Evolutionary conservation across 1,140 invertebrate species (phyloP).

Genomic region (Ips typographus): DNA sequence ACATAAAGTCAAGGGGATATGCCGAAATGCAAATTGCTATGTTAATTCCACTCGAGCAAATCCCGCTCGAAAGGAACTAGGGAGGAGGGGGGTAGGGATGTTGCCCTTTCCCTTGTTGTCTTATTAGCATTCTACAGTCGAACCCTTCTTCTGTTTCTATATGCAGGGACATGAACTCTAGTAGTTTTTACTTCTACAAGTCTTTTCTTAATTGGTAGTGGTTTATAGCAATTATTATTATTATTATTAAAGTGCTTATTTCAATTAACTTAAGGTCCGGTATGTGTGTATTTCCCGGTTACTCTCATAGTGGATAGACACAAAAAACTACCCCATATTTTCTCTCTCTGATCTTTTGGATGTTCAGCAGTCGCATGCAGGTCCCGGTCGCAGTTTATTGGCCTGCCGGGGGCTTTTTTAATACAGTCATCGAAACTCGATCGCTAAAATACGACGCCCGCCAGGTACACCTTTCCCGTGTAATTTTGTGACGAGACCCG

Average conservation of each 20-base stretch:
- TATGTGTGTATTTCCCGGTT: too few species aligned
- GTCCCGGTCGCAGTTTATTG: neutral
- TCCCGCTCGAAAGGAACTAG: slow-evolving; percentile 23
- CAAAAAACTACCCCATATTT: too few species aligned
- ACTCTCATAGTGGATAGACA: too few species aligned
- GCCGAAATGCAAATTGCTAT: slow-evolving; percentile 33
- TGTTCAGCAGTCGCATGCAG: neutral
- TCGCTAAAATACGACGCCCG: slow-evolving; percentile 21
- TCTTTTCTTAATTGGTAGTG: too few species aligned
- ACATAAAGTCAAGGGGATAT: slow-evolving; percentile 32
- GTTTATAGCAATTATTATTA: too few species aligned
- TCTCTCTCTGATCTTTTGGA: too few species aligned
- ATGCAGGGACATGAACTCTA: slow-evolving; percentile 27
- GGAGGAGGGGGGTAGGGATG: neutral
- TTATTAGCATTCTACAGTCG: slow-evolving; percentile 33
- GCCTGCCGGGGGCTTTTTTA: slow-evolving; percentile 7
- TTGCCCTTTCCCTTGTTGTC: slow-evolving; percentile 27
- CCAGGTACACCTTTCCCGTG: slow-evolving; percentile 24
- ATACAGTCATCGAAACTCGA: slow-evolving; percentile 20
- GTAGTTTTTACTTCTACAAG: too few species aligned
- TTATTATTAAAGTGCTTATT: too few species aligned
- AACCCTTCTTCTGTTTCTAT: slow-evolving; percentile 26
- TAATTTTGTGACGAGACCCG: slow-evolving; percentile 23
- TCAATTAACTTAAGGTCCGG: too few species aligned
- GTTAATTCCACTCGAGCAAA: slow-evolving; percentile 32